Evolutionary conservation across 2,113 vertebrate species (phyloP).

Genomic region (Vidua chalybeata): DNA sequence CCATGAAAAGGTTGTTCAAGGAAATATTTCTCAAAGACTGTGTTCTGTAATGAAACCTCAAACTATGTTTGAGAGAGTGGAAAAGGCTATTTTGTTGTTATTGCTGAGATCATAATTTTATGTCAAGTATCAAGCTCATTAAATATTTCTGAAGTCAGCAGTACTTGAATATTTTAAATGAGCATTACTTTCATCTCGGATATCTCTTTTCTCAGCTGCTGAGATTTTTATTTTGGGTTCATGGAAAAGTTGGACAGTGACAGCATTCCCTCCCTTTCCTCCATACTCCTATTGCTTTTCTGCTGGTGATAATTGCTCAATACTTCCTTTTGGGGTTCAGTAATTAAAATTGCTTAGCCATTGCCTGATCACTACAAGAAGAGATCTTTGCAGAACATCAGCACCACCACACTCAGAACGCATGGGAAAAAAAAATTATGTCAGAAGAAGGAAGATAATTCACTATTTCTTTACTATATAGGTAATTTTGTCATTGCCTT

Average conservation of each 20-base stretch:
- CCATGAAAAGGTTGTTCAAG: background rate
- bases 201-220: background rate
- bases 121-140: background rate
- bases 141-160: background rate
- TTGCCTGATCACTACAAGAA: background rate
- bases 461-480: background rate
- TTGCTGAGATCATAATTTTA: background rate
- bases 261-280: background rate
- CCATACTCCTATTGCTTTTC: background rate
- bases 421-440: background rate
- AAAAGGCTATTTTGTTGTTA: background rate
- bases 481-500: background rate
- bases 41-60: background rate
- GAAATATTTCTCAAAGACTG: background rate
- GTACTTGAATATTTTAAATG: conserved; percentile 1
- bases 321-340: background rate
- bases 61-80: background rate
- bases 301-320: background rate
- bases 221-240: background rate
- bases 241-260: background rate
- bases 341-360: conserved; percentile 40
- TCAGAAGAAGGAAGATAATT: background rate
- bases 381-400: background rate
- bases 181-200: background rate
- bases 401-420: background rate